Evolutionary conservation across 1,140 invertebrate genomes (phyloP), one percentile per base, ranked within the genome.

Genomic region (Drepana arcuata): DNA sequence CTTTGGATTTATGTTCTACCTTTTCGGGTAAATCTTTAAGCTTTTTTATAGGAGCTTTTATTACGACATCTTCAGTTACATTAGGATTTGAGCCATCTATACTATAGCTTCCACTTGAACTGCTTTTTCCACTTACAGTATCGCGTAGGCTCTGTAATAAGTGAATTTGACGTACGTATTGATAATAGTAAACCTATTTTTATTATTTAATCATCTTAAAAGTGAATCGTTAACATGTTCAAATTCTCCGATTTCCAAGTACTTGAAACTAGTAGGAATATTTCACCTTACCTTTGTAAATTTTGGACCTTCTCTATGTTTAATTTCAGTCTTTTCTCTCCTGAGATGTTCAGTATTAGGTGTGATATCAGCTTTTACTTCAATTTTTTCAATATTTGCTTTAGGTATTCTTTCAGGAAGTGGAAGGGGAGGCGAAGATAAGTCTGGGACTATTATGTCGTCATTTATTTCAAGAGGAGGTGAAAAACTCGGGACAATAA

Each of bases 51-150:
- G 42, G 45, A 35, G 53, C 48, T 56, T 77, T 71, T 35, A 71
- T 62, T 30, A 58, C 54, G 11, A 43, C 41, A 48, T 51, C 58
- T 59, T 81, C 74, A 12, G 69, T 71, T 26, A 83, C 54, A 65
- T 87, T 86, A 16, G 85, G 84, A 51, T 84, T 86, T 46, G 83
- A 84, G 46, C 85, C 87, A 30, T 84, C 84, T 54, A 88, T 72
- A 52, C 87, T 88, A 63, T 89, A 89, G 52, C 89, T 90, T 31
- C 88, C 88, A 42, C 87, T 89, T 28, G 88, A 89, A 41, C 86
- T 87, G 78, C 89, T 90, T 53, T 87, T 89, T 12, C 87, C 87
- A 41, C 74, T 82, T 48, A 68, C 55, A 28, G 60, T 50, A 42
- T 66, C 78, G 26, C 70, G 62, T 11, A 55, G n/a, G n/a, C n/a